These are phyloP conservation scores for Peromyscus maniculatus DNA, from an alignment of 2,113 vertebrate genomes.

Conservation along the genomic window DNA sequence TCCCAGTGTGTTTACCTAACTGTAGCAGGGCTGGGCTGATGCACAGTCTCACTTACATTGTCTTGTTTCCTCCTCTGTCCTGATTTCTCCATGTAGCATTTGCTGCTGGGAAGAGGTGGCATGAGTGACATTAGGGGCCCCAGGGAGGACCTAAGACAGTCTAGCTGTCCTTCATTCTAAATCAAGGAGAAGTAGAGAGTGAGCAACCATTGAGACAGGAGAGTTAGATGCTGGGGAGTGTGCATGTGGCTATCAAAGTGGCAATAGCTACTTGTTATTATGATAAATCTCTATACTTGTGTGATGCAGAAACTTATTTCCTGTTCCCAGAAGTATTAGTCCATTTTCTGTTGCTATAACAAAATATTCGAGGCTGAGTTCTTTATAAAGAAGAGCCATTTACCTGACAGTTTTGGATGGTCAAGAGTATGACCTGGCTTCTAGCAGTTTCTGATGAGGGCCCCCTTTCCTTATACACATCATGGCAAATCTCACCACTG, in stretches of 20 bases:
- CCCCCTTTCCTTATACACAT: neutral
- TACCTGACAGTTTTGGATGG: neutral
- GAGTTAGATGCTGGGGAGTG: neutral
- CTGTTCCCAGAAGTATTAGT: constrained; percentile 35
- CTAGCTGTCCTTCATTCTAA: neutral
- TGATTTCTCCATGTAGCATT: neutral
- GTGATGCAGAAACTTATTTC: constrained; percentile 57
- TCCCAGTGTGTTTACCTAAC: neutral
- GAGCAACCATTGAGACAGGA: neutral
- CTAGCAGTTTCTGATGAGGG: neutral
- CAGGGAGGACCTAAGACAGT: neutral
- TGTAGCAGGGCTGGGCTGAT: neutral
- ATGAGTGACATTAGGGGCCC: too few relatives aligned
- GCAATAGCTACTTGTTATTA: constrained; percentile 25
- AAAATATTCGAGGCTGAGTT: neutral
- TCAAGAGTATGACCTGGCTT: neutral
- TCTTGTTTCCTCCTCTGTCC: neutral
- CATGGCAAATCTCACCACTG: neutral
- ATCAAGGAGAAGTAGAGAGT: neutral
- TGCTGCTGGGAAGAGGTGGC: neutral
- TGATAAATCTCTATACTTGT: constrained; percentile 74
- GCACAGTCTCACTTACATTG: neutral
- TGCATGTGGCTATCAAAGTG: neutral
- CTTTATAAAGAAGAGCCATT: neutral
- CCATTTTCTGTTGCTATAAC: neutral